Evolutionary conservation across 1,140 invertebrate genomes (phyloP).

Genomic region (Pinna nobilis): DNA sequence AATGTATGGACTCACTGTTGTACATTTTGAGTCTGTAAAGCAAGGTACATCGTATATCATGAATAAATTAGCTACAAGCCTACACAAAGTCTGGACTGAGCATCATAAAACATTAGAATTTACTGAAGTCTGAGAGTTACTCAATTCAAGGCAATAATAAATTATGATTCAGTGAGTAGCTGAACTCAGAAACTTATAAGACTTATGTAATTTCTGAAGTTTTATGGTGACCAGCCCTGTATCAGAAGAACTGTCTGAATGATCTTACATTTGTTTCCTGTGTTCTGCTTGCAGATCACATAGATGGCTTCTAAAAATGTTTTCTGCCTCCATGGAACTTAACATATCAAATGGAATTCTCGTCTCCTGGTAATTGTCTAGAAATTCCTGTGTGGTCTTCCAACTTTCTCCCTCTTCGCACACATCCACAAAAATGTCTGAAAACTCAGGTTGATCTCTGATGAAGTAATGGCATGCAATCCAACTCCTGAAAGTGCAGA

Average conservation of each 20-base stretch:
- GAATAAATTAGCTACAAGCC: too few species aligned
- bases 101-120: background rate
- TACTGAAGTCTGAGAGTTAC: background rate
- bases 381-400: conserved; percentile 85
- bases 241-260: background rate
- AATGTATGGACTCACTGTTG: too few species aligned
- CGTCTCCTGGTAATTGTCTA: conserved; percentile 77
- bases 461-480: conserved; percentile 87
- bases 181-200: too few species aligned
- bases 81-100: conserved; percentile 23
- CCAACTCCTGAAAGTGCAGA: conserved; percentile 84
- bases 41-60: too few species aligned
- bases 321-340: conserved; percentile 92
- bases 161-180: background rate
- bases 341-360: conserved; percentile 94
- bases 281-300: conserved; percentile 93
- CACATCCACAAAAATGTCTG: conserved; percentile 91
- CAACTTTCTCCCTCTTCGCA: conserved; percentile 83
- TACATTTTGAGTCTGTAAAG: too few species aligned
- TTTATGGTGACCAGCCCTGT: too few species aligned
- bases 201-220: too few species aligned
- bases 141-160: background rate
- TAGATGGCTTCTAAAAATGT: conserved; percentile 92
- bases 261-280: conserved; percentile 89
- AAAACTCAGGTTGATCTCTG: conserved; percentile 90